Conservation (phyloP, 1,140 invertebrate genomes). For the Lepeophtheirus salmonis region DNA sequence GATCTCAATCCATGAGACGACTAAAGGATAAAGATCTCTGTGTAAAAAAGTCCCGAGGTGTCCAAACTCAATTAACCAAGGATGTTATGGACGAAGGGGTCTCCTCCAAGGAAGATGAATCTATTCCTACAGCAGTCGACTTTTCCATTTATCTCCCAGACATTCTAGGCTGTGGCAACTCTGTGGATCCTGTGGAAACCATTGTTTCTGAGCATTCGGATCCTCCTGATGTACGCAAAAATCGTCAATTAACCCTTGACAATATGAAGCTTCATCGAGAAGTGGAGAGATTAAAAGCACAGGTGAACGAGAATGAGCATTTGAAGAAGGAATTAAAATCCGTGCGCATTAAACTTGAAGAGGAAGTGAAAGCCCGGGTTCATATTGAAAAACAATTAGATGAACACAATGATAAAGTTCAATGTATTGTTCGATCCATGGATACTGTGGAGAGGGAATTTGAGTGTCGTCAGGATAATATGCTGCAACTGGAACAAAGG, state of each 20-base stretch:
- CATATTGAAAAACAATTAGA: slow-evolving; percentile 10
- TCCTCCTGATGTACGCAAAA: slow-evolving; percentile 12
- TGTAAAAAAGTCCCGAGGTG: slow-evolving; percentile 4
- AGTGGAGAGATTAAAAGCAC: slow-evolving; percentile 2
- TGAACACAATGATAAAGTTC: slow-evolving; percentile 6
- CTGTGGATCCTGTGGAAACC: not conserved
- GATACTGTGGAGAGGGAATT: slow-evolving; percentile 14
- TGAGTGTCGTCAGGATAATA: slow-evolving; percentile 1
- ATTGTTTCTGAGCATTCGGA: slow-evolving; percentile 7
- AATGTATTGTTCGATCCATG: slow-evolving; percentile 2
- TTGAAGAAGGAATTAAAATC: slow-evolving; percentile 8
- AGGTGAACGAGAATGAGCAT: slow-evolving; percentile 5
- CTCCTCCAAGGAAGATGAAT: not conserved
- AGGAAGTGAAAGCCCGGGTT: slow-evolving; percentile 4
- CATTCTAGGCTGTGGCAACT: slow-evolving; percentile 2
- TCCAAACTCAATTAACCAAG: slow-evolving; percentile 13
- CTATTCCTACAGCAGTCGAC: not conserved
- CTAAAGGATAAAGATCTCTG: not conserved
- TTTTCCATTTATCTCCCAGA: slow-evolving; percentile 11
- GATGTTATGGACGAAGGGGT: slow-evolving; percentile 1
- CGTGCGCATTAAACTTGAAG: slow-evolving; percentile 8
- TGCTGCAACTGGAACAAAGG: not conserved
- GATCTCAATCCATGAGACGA: not conserved
- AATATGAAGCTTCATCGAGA: slow-evolving; percentile 17
- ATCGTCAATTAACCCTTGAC: slow-evolving; percentile 11